phyloP scores from a whole-genome alignment of 2,113 vertebrate species.

The Nibea albiflora region DNA sequence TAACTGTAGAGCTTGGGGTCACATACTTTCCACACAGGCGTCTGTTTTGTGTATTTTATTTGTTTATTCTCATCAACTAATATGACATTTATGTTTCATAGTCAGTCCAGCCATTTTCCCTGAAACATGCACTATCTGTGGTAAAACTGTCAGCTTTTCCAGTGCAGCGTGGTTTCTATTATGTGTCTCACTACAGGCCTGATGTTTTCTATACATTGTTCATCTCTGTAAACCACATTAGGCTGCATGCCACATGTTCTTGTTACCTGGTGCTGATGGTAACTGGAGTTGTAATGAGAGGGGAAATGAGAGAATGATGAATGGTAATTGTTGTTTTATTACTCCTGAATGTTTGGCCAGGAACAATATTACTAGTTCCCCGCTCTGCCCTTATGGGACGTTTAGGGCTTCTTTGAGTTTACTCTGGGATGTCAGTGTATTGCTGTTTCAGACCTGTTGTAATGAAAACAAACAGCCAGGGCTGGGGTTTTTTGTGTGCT shows the following conservation, averaged over 20 bases:
- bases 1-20: neutral
- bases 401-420: conserved; percentile 61
- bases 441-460: conserved; percentile 59
- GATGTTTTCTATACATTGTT: conserved; percentile 40
- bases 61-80: conserved; percentile 2
- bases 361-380: conserved; percentile 48
- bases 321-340: conserved; percentile 75
- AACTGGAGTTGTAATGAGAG: conserved; percentile 66
- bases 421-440: conserved; percentile 55
- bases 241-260: conserved; percentile 54
- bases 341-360: conserved; percentile 65
- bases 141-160: conserved; percentile 28
- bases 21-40: conserved; percentile 1
- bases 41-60: conserved; percentile 29
- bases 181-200: conserved; percentile 17
- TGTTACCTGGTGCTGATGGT: conserved; percentile 70
- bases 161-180: conserved; percentile 33
- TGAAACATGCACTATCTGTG: conserved; percentile 16
- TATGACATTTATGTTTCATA: conserved; percentile 20
- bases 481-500: conserved; percentile 45
- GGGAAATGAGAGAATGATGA: conserved; percentile 71
- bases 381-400: conserved; percentile 33
- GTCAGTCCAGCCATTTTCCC: neutral
- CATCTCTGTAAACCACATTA: conserved; percentile 66
- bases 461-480: conserved; percentile 73